A percentile compares a stretch with the other conserved stretches of the same genome.
Evolutionary conservation across 1,140 invertebrate species (phyloP).

Genomic region (Apis laboriosa): DNA sequence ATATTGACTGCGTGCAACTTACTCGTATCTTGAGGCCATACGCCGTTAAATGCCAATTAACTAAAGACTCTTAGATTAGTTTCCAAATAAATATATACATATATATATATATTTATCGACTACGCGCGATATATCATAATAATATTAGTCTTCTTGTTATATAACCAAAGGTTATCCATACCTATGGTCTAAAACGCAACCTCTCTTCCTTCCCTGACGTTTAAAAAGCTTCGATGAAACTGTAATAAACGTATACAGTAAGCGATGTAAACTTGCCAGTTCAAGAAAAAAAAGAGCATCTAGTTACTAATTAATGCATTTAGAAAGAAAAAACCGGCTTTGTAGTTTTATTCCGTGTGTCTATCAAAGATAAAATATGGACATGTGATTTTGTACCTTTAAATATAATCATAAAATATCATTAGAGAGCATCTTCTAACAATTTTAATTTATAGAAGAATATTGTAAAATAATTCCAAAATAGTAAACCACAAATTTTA

Average conservation of each 20-base stretch:
- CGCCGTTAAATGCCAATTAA: slow-evolving; percentile 78
- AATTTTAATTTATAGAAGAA: slow-evolving; percentile 19
- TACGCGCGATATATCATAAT: slow-evolving; percentile 62
- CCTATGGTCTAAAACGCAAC: slow-evolving; percentile 57
- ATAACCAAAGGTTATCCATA: slow-evolving; percentile 69
- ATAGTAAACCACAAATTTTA: neutral
- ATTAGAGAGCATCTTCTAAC: neutral
- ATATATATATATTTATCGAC: slow-evolving; percentile 56
- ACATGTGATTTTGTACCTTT: slow-evolving; percentile 41
- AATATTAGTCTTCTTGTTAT: slow-evolving; percentile 66
- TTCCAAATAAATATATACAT: slow-evolving; percentile 46
- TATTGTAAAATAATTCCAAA: neutral
- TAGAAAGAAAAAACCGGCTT: slow-evolving; percentile 27
- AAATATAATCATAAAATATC: neutral
- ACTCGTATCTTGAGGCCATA: slow-evolving; percentile 69
- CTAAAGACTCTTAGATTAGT: slow-evolving; percentile 75
- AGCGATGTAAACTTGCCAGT: slow-evolving; percentile 59
- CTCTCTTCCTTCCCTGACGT: slow-evolving; percentile 40
- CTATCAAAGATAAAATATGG: slow-evolving; percentile 2
- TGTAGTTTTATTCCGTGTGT: neutral
- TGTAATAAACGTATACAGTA: slow-evolving; percentile 48
- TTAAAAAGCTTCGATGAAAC: slow-evolving; percentile 43
- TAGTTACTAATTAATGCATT: slow-evolving; percentile 38
- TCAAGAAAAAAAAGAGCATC: slow-evolving; percentile 18
- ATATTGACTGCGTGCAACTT: slow-evolving; percentile 36